Percentiles rank a stretch among this genome's conserved stretches.
Evolutionary conservation across 1,140 invertebrate genomes (phyloP).

Genomic region (Hyles vespertilio): DNA sequence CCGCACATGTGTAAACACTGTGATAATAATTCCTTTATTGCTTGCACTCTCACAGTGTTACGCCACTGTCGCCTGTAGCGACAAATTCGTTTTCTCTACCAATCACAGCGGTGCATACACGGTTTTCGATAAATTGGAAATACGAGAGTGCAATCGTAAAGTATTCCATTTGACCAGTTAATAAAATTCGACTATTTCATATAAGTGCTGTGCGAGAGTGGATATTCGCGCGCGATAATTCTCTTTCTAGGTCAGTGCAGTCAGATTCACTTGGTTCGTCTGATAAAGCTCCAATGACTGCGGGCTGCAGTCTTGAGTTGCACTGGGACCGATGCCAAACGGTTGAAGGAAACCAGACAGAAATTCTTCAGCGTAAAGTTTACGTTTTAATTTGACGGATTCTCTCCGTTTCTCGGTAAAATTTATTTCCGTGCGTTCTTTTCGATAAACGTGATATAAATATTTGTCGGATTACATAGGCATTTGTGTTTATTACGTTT

Average conservation of each 20-base stretch:
- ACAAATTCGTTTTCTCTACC: neutral
- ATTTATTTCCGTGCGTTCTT: neutral
- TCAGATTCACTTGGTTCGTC: constrained; percentile 36
- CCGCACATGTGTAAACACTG: constrained; percentile 20
- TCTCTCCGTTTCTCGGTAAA: neutral
- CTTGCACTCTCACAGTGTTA: constrained; percentile 4
- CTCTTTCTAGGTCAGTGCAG: constrained; percentile 45
- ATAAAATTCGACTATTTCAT: constrained; percentile 25
- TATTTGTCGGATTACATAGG: neutral
- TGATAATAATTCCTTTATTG: constrained; percentile 8
- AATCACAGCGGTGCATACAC: neutral
- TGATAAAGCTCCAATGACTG: constrained; percentile 37
- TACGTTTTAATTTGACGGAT: constrained; percentile 12
- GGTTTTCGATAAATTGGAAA: constrained; percentile 16
- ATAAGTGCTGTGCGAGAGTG: constrained; percentile 17
- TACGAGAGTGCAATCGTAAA: constrained; percentile 17
- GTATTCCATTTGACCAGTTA: constrained; percentile 18
- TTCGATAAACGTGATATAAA: too few relatives aligned
- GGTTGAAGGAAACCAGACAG: constrained; percentile 19
- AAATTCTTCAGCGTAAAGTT: constrained; percentile 16
- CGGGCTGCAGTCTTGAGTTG: constrained; percentile 30
- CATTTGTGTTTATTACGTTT: too few relatives aligned
- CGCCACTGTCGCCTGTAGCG: neutral
- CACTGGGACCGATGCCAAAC: constrained; percentile 38
- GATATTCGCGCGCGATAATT: constrained; percentile 23